Evolutionary conservation across 2,797 vertebrate genomes (phyloP), one percentile per base, ranked within the genome.

Genomic region (Novumbra hubbsi): DNA sequence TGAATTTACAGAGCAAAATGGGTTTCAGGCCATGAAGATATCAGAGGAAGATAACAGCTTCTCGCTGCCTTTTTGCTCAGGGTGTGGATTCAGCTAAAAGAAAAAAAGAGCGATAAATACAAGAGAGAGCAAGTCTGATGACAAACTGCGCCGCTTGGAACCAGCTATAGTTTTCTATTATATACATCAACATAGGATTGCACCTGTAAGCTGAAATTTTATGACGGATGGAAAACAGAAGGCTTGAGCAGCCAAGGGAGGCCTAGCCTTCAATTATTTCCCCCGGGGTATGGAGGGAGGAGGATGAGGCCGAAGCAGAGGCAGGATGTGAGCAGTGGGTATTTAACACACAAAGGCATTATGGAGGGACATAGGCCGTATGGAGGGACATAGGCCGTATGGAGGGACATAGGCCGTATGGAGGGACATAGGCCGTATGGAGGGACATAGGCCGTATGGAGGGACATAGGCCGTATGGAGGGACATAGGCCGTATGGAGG

Each of bases 131-230:
- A 19, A 45, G 32, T 21, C n/a, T 21, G 52, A 57, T 60, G 55
- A 60, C n/a, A 60, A 68, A 27, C 11, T 24, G 41, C 48, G 50
- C 49, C 34, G 62, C 74, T 55, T 28, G 34, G 19, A 48, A 9
- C 30, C 21, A 48, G 15, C 67, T 38, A 62, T 24, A 60, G 55
- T 27, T 68, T 32, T 70, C 45, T n/a, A 72, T 77, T 52, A 65
- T 24, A 70, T 68, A 71, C 64, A 69, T 14, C 70, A 65, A 64
- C 34, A 76, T 12, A 84, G 66, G 50, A 69, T 74, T n/a, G 49
- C 70, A 71, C 70, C 76, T 73, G 68, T 68, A 76, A 73, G 68
- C 48, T 70, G 32, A 52, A 71, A 77, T 73, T 72, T 75, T 50
- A 57, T 52, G 67, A 50, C 67, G 55, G 30, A 78, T 41, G 19